Conservation (phyloP, 37 sponge, comb jelly and placozoan species). For the Cladorhizidae sp. region DNA sequence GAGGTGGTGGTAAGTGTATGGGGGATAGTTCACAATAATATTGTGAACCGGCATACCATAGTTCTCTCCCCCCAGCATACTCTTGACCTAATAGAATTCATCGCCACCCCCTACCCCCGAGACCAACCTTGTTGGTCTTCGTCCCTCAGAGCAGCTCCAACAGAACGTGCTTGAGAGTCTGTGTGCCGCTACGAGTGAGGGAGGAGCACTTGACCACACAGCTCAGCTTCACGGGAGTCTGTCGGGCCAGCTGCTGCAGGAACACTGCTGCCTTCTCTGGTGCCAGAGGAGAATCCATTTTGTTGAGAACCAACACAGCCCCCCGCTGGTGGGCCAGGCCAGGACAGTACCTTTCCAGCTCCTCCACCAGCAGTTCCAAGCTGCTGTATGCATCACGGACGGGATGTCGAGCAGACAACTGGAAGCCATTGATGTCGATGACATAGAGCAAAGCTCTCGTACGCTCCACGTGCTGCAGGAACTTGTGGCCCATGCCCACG, state of each 20-base stretch:
- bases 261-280: neutral
- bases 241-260: neutral
- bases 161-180: neutral
- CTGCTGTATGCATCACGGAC: slow-evolving; percentile 24
- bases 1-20: too few species aligned
- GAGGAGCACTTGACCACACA: neutral
- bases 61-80: too few species aligned
- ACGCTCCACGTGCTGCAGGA: slow-evolving; percentile 85
- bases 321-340: slow-evolving; percentile 53
- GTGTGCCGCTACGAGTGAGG: neutral
- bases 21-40: too few species aligned
- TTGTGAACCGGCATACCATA: too few species aligned
- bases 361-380: slow-evolving; percentile 30
- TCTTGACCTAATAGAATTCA: too few species aligned
- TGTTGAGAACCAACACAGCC: slow-evolving; percentile 62
- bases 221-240: neutral
- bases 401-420: slow-evolving; percentile 32
- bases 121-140: too few species aligned
- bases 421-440: slow-evolving; percentile 55
- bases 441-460: slow-evolving; percentile 71
- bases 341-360: slow-evolving; percentile 59
- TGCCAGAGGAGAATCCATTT: slow-evolving; percentile 76
- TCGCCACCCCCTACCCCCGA: too few species aligned
- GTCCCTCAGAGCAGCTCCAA: neutral
- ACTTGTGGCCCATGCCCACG: slow-evolving; percentile 84